A percentile compares a stretch with the other conserved stretches of the same genome.
Conservation (phyloP, 2,113 vertebrate species). For the Pholis gunnellus region DNA sequence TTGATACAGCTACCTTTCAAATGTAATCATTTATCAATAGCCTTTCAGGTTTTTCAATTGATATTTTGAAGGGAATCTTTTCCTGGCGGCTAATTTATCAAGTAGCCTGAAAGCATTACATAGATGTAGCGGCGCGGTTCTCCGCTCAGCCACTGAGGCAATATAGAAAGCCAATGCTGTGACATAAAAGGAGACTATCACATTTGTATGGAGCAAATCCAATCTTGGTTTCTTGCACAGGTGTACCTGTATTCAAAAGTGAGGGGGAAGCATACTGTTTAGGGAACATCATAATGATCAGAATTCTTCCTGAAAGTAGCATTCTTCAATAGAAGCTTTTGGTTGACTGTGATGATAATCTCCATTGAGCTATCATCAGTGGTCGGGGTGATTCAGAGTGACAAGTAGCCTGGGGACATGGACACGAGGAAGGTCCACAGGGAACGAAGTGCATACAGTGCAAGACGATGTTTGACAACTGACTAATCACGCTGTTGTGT, state of each 20-base stretch:
- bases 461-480: slow-evolving; percentile 11
- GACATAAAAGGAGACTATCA: slow-evolving; percentile 23
- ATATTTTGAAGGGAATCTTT: slow-evolving; percentile 4
- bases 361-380: slow-evolving; percentile 20
- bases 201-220: slow-evolving; percentile 20
- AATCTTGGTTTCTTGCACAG: slow-evolving; percentile 4
- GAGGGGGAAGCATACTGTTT: not conserved
- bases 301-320: slow-evolving; percentile 19
- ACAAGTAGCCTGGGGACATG: slow-evolving; percentile 29
- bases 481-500: slow-evolving; percentile 27
- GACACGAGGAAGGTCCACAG: slow-evolving; percentile 20
- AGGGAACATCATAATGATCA: not conserved
- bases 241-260: not conserved
- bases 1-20: slow-evolving; percentile 40
- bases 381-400: slow-evolving; percentile 9
- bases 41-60: slow-evolving; percentile 32
- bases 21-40: slow-evolving; percentile 24
- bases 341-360: slow-evolving; percentile 47
- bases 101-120: slow-evolving; percentile 19
- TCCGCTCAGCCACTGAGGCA: not conserved
- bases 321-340: not conserved
- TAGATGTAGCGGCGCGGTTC: not conserved
- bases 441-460: slow-evolving; percentile 20
- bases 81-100: not conserved
- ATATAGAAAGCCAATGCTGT: not conserved